Evolutionary conservation across 2,888 invertebrate genomes (phyloP).

Genomic region (Eupsilia transversa): DNA sequence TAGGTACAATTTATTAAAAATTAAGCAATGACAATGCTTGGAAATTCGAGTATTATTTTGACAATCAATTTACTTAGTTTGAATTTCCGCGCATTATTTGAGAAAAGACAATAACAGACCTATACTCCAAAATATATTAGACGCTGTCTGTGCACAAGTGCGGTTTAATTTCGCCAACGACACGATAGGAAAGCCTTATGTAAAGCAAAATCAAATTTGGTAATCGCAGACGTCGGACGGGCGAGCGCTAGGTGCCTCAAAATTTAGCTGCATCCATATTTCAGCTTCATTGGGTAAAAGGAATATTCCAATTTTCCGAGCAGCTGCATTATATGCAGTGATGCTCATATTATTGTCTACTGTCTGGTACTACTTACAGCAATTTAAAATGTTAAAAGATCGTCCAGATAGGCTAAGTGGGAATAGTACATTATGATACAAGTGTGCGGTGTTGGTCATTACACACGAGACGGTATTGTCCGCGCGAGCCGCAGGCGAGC

Average conservation of each 20-base stretch:
- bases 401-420: too few species aligned
- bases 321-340: slow-evolving; percentile 15
- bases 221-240: slow-evolving; percentile 1
- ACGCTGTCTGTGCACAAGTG: neutral
- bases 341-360: neutral
- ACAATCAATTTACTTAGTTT: too few species aligned
- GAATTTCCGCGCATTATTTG: too few species aligned
- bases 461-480: too few species aligned
- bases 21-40: too few species aligned
- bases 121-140: neutral
- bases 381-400: too few species aligned
- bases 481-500: too few species aligned
- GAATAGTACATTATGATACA: too few species aligned
- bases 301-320: slow-evolving; percentile 31
- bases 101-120: too few species aligned
- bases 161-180: slow-evolving; percentile 7
- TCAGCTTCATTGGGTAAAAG: slow-evolving; percentile 11
- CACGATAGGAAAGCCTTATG: neutral
- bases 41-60: too few species aligned
- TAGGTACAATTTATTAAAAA: too few species aligned
- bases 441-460: too few species aligned
- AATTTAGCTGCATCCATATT: slow-evolving; percentile 33
- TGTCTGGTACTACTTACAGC: neutral
- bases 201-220: slow-evolving; percentile 16
- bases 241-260: slow-evolving; percentile 10